Percentiles rank a stretch among this genome's conserved stretches.
Conservation (phyloP, 2,797 vertebrate species). For the Sebastes hopkinsi region DNA sequence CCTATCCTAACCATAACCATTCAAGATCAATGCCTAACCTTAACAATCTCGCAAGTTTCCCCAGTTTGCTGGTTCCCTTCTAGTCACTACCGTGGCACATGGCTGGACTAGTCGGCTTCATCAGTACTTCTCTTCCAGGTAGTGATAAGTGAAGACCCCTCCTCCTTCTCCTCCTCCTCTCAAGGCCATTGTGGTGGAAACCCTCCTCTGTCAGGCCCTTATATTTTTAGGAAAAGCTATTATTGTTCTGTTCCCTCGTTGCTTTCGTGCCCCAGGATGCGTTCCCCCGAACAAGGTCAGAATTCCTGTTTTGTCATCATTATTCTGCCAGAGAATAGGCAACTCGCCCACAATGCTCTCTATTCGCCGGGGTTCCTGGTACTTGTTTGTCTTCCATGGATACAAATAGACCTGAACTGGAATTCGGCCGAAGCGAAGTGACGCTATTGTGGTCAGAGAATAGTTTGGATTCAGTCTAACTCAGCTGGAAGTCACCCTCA, state of each 20-base stretch:
- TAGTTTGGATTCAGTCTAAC: constrained; percentile 11
- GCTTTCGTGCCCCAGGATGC: constrained; percentile 62
- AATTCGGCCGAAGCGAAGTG: constrained; percentile 6
- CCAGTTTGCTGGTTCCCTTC: too few species aligned
- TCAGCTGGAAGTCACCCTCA: constrained; percentile 12
- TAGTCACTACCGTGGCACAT: neutral
- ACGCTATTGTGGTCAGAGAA: constrained; percentile 24
- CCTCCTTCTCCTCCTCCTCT: neutral
- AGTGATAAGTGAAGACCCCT: constrained; percentile 52
- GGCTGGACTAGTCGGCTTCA: constrained; percentile 34
- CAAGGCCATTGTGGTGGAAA: constrained; percentile 72
- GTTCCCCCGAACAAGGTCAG: constrained; percentile 66
- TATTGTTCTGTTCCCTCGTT: constrained; percentile 58
- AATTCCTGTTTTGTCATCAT: constrained; percentile 67
- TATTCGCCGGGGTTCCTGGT: constrained; percentile 36
- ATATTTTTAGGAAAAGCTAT: constrained; percentile 75
- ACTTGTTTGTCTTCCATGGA: constrained; percentile 57
- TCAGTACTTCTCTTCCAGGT: constrained; percentile 46
- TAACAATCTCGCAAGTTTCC: too few species aligned
- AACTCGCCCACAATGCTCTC: constrained; percentile 48
- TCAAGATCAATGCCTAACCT: too few species aligned
- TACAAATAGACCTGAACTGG: constrained; percentile 57
- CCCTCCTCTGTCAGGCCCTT: constrained; percentile 59
- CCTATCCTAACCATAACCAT: too few species aligned
- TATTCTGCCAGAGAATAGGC: constrained; percentile 60